These are phyloP conservation scores for Caranx ignobilis DNA, from an alignment of 2,113 vertebrate genomes.

Conservation along the genomic window DNA sequence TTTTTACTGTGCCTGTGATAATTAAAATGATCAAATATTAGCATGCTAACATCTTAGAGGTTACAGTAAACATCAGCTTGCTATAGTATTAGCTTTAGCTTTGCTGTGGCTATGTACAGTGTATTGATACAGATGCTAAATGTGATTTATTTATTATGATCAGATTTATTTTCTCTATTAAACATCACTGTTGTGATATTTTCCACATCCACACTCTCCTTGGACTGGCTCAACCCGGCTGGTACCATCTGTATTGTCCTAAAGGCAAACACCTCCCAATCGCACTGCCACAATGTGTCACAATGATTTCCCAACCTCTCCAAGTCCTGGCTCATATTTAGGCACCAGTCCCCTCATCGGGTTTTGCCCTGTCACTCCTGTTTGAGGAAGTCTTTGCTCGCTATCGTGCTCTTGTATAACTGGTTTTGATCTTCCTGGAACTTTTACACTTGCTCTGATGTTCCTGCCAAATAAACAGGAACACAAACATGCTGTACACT, in stretches of 20 bases:
- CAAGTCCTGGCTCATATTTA: not conserved
- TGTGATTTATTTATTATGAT: no score
- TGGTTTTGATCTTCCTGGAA: slow-evolving; percentile 35
- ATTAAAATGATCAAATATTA: no score
- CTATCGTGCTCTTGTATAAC: slow-evolving; percentile 53
- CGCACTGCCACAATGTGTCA: not conserved
- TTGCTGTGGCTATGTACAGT: no score
- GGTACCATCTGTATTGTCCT: not conserved
- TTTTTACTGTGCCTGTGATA: not conserved
- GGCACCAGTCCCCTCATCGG: not conserved
- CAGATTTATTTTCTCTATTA: not conserved
- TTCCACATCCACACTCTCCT: not conserved
- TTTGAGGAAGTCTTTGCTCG: not conserved
- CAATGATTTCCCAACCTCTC: not conserved
- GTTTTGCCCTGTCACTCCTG: not conserved
- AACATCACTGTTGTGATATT: not conserved
- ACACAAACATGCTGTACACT: not conserved
- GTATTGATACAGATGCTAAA: no score
- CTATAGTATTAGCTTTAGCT: no score
- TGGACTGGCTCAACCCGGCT: not conserved
- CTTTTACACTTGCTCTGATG: slow-evolving; percentile 4
- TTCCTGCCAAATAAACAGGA: slow-evolving; percentile 45
- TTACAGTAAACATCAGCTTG: no score
- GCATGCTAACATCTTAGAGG: no score
- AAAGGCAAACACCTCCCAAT: not conserved